Conservation (phyloP, 2,113 vertebrate genomes). For the Isichthys henryi region DNA sequence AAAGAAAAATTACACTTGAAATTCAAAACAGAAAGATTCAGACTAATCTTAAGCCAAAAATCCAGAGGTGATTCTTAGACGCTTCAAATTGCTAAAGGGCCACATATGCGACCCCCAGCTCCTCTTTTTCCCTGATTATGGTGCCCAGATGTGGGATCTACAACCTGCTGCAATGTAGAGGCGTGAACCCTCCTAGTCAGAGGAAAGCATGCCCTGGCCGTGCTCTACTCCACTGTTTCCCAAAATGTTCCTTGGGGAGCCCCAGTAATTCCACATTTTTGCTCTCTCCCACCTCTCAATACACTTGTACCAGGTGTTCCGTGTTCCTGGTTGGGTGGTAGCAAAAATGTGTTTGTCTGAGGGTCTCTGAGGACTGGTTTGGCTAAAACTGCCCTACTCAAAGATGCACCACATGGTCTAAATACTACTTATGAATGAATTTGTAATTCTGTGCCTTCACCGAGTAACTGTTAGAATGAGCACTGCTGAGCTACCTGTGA, state of each 20-base stretch:
- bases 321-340: not conserved
- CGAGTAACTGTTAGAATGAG: not conserved
- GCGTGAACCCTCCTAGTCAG: not conserved
- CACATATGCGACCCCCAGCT: not conserved
- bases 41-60: not conserved
- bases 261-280: not conserved
- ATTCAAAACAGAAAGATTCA: not conserved
- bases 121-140: not conserved
- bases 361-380: not conserved
- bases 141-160: not conserved
- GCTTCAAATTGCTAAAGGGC: not conserved
- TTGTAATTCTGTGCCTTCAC: not conserved
- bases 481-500: not conserved
- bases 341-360: not conserved
- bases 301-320: not conserved
- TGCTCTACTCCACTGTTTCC: not conserved
- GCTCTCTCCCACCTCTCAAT: not conserved
- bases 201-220: not conserved
- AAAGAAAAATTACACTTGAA: not conserved
- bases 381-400: not conserved
- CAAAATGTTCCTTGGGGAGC: not conserved
- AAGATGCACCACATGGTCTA: not conserved
- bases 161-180: not conserved
- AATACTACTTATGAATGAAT: not conserved
- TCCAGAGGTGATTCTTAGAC: not conserved